Conservation (phyloP, 2,888 invertebrate species). For the Hesperia comma region DNA sequence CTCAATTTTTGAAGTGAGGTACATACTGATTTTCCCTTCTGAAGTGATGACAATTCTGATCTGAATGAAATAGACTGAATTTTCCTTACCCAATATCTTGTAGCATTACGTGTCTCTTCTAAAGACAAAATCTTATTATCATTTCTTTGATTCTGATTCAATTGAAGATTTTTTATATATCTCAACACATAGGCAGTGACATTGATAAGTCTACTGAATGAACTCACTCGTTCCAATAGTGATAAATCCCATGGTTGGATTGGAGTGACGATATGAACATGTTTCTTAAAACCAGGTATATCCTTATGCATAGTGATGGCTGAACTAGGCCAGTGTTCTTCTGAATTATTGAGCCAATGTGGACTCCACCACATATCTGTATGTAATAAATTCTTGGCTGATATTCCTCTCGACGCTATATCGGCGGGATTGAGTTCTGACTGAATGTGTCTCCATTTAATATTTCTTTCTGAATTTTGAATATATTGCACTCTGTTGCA, state of each 20-base stretch:
- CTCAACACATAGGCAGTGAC: constrained; percentile 6
- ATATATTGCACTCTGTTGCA: constrained; percentile 16
- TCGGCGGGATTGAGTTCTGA: constrained; percentile 13
- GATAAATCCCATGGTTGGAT: constrained; percentile 10
- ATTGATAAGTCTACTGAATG: constrained; percentile 12
- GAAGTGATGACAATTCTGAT: neutral
- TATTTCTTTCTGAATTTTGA: constrained; percentile 12
- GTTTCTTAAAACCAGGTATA: constrained; percentile 14
- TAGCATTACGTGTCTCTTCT: constrained; percentile 2
- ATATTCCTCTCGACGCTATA: constrained; percentile 9
- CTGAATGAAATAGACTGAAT: constrained; percentile 5
- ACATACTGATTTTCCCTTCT: neutral
- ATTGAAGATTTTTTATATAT: neutral
- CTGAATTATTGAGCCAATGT: constrained; percentile 7
- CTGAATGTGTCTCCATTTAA: constrained; percentile 13
- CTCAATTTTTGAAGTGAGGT: constrained; percentile 20
- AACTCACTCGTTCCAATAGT: constrained; percentile 7
- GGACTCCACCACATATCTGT: constrained; percentile 8
- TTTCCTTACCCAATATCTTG: constrained; percentile 10
- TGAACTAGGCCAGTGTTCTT: constrained; percentile 13
- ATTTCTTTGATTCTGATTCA: neutral
- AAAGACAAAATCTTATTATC: constrained; percentile 6
- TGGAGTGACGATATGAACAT: constrained; percentile 13
- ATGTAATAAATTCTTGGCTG: neutral
- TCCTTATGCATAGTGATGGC: constrained; percentile 2